Evolutionary conservation across 2,797 vertebrate species (phyloP).

Genomic region (Craterocephalus amniculus): DNA sequence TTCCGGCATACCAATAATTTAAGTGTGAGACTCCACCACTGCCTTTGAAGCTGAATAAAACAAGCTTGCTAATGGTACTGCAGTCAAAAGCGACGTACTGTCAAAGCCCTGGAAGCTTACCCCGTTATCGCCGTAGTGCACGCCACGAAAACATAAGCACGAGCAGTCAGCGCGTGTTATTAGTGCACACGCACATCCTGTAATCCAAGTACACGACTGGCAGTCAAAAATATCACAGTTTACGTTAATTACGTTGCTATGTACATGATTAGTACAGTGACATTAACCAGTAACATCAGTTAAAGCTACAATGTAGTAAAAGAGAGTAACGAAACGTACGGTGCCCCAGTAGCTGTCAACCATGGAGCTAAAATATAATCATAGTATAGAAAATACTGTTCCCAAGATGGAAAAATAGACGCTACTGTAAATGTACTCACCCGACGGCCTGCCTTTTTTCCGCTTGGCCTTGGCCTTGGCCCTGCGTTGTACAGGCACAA

Average conservation of each 20-base stretch:
- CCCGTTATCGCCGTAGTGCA: not conserved
- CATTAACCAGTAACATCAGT: constrained; percentile 11
- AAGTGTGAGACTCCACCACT: fast-evolving
- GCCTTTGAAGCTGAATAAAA: not conserved
- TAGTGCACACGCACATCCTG: not conserved
- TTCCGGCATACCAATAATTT: not conserved
- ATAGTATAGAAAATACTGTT: not conserved
- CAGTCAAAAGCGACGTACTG: not conserved
- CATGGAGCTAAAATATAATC: not conserved
- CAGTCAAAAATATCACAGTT: not conserved
- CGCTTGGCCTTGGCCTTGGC: constrained; percentile 66
- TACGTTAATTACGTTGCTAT: constrained; percentile 9
- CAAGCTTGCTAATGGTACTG: not conserved
- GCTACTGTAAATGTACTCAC: constrained; percentile 58
- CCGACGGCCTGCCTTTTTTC: constrained; percentile 55
- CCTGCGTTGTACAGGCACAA: constrained; percentile 52
- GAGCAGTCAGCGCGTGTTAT: not conserved
- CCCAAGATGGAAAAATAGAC: constrained; percentile 19
- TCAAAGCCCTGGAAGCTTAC: not conserved
- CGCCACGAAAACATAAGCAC: not conserved
- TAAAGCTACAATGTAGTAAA: not conserved
- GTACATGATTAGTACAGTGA: constrained; percentile 13
- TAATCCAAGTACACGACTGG: not conserved
- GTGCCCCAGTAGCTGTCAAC: not conserved
- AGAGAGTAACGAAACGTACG: not conserved